Evolutionary conservation across 2,797 vertebrate species (phyloP).

Genomic region (Crocodylus rhombifer): DNA sequence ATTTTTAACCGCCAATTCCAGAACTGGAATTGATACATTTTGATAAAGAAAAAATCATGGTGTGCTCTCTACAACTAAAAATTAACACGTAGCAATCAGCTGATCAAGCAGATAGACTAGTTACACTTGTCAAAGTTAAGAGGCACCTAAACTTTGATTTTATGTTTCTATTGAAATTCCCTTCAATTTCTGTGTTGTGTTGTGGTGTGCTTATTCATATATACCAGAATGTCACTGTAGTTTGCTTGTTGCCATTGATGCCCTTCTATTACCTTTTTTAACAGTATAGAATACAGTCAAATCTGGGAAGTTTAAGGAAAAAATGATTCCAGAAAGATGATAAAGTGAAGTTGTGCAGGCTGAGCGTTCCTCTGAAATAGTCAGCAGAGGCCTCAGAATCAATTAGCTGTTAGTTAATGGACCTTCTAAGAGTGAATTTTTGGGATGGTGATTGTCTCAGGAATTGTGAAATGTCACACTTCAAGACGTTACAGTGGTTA

Average conservation of each 20-base stretch:
- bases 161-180: not conserved
- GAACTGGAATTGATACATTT: not conserved
- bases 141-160: not conserved
- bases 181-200: not conserved
- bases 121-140: not conserved
- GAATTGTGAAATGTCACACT: too few species aligned
- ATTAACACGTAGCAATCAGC: not conserved
- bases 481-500: too few species aligned
- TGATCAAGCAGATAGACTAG: not conserved
- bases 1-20: not conserved
- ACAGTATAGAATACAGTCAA: not conserved
- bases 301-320: not conserved
- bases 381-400: not conserved
- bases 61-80: not conserved
- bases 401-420: not conserved
- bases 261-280: not conserved
- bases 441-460: not conserved
- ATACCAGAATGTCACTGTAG: not conserved
- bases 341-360: not conserved
- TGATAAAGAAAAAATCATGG: not conserved
- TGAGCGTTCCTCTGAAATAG: not conserved
- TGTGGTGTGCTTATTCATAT: too few species aligned
- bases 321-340: not conserved
- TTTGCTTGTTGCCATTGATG: not conserved
- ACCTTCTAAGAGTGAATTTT: not conserved